Evolutionary conservation across 2,113 vertebrate species (phyloP), one percentile per base, ranked within the genome.

Genomic region (Pelusios castaneus): DNA sequence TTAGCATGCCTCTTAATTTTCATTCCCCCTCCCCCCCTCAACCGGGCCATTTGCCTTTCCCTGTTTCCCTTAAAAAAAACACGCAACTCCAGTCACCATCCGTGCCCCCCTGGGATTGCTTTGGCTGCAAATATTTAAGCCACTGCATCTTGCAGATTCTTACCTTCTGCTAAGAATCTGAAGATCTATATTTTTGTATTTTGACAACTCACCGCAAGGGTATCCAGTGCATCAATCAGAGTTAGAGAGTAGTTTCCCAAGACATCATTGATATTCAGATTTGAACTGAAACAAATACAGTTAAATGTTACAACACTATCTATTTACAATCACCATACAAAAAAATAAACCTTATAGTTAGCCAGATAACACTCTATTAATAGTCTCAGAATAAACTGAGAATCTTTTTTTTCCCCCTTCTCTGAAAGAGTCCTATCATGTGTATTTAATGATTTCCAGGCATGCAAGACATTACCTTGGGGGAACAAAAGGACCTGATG

Each of bases 261-360:
- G 21, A 99, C 99, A 52, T 99, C 99, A 11, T 99, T 99, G 97
- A 99, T 99, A 98, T 99, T 99, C 97, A 99, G 98, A 98, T 99
- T 99, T 81, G 99, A 99, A 94, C 99, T 99, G 98, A 83, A 98
- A 98, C 34, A 95, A 91, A 90, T 31, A 90, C 49, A 84, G 21
- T 84, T 70, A 67, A 80, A 90, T 22, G 55, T 92, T 85, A 92
- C 84, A 41, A 29, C 14, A 54, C 34, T 75, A 34, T 51, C 49
- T 16, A 19, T n/a, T 19, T 1, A 77, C 10, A n/a, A 67, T 67
- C 63, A 38, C 34, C 34, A 10, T 22, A 22, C 34, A 38, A 56
- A 56, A 38, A 54, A 8, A 52, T 54, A 34, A 51, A 54, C 13
- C 78, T 80, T 54, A 34, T n/a, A 52, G 8, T 31, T 81, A 41